These are phyloP conservation scores for Triplophysa rosa DNA, from an alignment of 2,113 vertebrate genomes.

Conservation along the genomic window DNA sequence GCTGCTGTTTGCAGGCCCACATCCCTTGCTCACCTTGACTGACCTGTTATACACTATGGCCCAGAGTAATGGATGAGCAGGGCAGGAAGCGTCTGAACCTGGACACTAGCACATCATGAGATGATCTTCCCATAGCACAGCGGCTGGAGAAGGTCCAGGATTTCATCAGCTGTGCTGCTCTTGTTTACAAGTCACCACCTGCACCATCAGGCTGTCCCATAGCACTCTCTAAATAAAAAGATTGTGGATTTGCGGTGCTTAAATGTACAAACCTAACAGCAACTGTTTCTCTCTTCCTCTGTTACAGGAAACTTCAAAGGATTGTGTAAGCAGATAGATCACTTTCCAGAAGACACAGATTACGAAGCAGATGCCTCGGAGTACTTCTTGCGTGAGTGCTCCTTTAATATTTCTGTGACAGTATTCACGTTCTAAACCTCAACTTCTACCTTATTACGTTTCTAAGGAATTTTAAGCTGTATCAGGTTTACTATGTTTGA, in stretches of 20 bases:
- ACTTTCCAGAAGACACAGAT: constrained; percentile 97
- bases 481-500: constrained; percentile 13
- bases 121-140: constrained; percentile 55
- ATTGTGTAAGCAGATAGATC: constrained; percentile 99
- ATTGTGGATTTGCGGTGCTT: background rate
- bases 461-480: background rate
- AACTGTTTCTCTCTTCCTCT: constrained; percentile 60
- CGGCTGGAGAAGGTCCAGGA: constrained; percentile 64
- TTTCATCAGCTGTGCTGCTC: constrained; percentile 62
- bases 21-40: constrained; percentile 49
- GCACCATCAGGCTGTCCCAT: constrained; percentile 48
- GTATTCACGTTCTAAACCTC: constrained; percentile 22
- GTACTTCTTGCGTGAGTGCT: constrained; percentile 98
- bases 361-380: constrained; percentile 97
- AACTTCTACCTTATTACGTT: constrained; percentile 6
- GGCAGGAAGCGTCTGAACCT: background rate
- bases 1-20: constrained; percentile 55
- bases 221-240: background rate
- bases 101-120: constrained; percentile 52
- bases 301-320: constrained; percentile 96
- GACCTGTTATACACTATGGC: constrained; percentile 45
- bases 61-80: background rate
- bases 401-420: constrained; percentile 23
- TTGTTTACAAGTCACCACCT: constrained; percentile 67
- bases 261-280: constrained; percentile 3